Percentiles rank a stretch among this genome's conserved stretches.
phyloP scores from a whole-genome alignment of 2,113 vertebrate species.

The Anthoscopus minutus region DNA sequence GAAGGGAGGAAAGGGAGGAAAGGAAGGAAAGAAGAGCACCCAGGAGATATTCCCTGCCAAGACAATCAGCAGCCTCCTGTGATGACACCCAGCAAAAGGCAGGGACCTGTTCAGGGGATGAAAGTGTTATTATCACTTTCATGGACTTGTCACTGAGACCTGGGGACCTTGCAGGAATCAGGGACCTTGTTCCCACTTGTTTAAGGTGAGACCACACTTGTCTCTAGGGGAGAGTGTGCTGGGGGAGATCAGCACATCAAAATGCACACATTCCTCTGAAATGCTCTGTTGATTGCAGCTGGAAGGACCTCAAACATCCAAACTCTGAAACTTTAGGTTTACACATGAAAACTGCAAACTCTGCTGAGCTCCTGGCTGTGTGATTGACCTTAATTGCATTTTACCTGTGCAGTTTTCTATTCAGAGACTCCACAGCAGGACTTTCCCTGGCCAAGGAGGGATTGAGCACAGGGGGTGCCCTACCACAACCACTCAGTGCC shows the following conservation, averaged over 20 bases:
- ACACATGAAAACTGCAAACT: not conserved
- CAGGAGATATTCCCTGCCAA: not conserved
- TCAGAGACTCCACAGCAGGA: not conserved
- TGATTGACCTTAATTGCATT: not conserved
- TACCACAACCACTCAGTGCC: rapidly evolving
- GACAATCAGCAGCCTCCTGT: not conserved
- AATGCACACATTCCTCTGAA: not conserved
- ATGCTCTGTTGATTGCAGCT: not conserved
- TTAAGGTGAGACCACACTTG: not conserved
- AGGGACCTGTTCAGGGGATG: not conserved
- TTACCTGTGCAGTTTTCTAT: not conserved
- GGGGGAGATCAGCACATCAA: not conserved
- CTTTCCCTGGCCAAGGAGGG: not conserved
- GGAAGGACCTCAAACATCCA: not conserved
- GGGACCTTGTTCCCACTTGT: not conserved
- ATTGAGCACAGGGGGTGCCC: not conserved
- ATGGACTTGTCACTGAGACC: not conserved
- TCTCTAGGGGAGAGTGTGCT: not conserved
- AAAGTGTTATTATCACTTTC: not conserved
- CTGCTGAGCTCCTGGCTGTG: not conserved
- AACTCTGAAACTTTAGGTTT: not conserved
- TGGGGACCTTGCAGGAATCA: not conserved
- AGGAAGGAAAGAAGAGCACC: not conserved
- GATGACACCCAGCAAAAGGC: not conserved
- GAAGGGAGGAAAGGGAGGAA: not conserved